Conservation (phyloP, 2,888 invertebrate genomes). For the Coremacera marginata region DNA sequence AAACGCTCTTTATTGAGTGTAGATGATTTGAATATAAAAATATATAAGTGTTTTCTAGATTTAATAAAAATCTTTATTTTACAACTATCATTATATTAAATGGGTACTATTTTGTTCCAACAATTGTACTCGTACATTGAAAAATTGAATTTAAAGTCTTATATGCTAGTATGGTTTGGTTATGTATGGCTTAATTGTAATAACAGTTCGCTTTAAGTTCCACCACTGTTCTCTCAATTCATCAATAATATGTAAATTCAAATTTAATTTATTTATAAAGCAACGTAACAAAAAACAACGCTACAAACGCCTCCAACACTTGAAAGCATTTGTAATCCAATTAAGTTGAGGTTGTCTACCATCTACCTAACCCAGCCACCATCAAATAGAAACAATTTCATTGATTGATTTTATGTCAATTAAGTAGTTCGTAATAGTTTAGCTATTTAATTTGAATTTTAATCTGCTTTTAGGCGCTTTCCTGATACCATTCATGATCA, state of each 20-base stretch:
- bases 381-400: background rate
- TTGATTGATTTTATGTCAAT: conserved; percentile 23
- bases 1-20: too few species aligned
- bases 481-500: conserved; percentile 92
- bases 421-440: background rate
- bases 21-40: too few species aligned
- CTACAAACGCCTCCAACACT: background rate
- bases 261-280: background rate
- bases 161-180: too few species aligned
- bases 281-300: background rate
- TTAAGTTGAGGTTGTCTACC: background rate
- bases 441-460: background rate
- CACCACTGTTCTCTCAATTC: background rate
- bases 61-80: too few species aligned
- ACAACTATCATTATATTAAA: too few species aligned
- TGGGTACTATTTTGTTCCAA: too few species aligned
- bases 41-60: too few species aligned
- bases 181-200: too few species aligned
- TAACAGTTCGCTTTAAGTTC: background rate
- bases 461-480: conserved; percentile 82
- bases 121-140: too few species aligned
- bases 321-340: conserved; percentile 23
- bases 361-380: background rate
- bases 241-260: too few species aligned
- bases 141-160: too few species aligned